Evolutionary conservation across 2,113 vertebrate species (phyloP), one percentile per base, ranked within the genome.

Genomic region (Paralichthys olivaceus): DNA sequence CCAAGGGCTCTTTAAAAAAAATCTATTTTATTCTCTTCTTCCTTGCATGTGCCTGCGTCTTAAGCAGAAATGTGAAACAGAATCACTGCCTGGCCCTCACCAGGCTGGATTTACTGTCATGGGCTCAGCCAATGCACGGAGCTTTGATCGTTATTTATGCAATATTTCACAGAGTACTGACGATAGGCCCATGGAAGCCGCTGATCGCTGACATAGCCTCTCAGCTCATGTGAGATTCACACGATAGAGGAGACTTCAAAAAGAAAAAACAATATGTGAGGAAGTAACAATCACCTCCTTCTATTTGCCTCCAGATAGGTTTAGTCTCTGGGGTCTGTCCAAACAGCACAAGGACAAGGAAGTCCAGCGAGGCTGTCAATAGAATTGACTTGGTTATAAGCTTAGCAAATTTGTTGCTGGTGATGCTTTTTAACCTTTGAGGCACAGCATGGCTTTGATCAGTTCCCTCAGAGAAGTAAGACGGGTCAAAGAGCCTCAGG

Each of bases 21-120:
- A 40, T 80, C 79, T 81, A 67, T 85, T 90, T 89, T 84, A 85
- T 81, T 72, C 78, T 87, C 68, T 70, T 81, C 81, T 73, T 90
- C 57, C 89, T 77, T 81, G 82, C 86, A 87, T 90, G 89, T 88
- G 81, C 72, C 86, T 87, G 82, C 34, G 60, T 93, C 91, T 89
- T 81, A 71, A 63, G 66, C 34, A 64, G 84, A 90, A 92, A 90
- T 88, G 86, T 87, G 88, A 88, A 86, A 88, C 85, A 87, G 86
- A 91, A 85, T 91, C 78, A 79, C 62, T 63, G 80, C 72, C 85
- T 85, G 69, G 69, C 71, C 23, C 34, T 88, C 75, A 83, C 79
- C 79, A 68, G 69, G 76, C 80, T 85, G 78, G 75, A 84, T 89
- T 89, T 83, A 86, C 69, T 77, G 81, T 73, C 77, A 17, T 62